These are phyloP conservation scores for Heliocidaris erythrogramma DNA, from an alignment of 35 echinoderm and acorn worm species.

Conservation along the genomic window DNA sequence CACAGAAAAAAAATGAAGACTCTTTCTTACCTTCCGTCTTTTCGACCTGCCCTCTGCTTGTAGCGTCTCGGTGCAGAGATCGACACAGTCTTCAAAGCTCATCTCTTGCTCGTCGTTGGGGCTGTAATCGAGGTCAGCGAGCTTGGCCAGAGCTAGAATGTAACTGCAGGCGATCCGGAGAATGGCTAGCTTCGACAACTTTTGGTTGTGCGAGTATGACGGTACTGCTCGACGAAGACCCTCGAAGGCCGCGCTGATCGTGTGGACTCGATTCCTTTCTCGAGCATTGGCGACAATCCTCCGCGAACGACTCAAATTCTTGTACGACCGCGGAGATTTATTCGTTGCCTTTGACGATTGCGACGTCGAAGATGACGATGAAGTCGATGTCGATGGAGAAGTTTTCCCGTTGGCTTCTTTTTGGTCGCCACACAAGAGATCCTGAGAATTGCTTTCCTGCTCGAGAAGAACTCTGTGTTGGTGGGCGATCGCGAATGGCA, in stretches of 20 bases:
- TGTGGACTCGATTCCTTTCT: conserved; percentile 94
- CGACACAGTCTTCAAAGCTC: conserved; percentile 90
- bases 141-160: conserved; percentile 85
- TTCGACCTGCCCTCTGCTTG: conserved; percentile 95
- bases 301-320: conserved; percentile 85
- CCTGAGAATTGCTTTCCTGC: neutral
- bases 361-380: conserved; percentile 32
- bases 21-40: conserved; percentile 89
- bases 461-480: conserved; percentile 19
- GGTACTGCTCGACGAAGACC: conserved; percentile 94
- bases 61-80: conserved; percentile 88
- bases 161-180: conserved; percentile 97
- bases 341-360: conserved; percentile 1
- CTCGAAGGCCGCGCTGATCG: conserved; percentile 97
- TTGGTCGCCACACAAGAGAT: neutral
- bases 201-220: conserved; percentile 99
- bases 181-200: conserved; percentile 96
- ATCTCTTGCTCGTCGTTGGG: conserved; percentile 62
- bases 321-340: conserved; percentile 62
- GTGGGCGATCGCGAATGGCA: conserved; percentile 12
- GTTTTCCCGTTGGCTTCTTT: conserved; percentile 21
- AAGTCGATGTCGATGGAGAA: conserved; percentile 38
- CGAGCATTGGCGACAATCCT: conserved; percentile 93
- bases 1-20: no score
- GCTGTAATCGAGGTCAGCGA: conserved; percentile 90